Percentiles rank a stretch among this genome's conserved stretches.
Conservation (phyloP, 1,140 invertebrate genomes). For the Cataglyphis hispanica region DNA sequence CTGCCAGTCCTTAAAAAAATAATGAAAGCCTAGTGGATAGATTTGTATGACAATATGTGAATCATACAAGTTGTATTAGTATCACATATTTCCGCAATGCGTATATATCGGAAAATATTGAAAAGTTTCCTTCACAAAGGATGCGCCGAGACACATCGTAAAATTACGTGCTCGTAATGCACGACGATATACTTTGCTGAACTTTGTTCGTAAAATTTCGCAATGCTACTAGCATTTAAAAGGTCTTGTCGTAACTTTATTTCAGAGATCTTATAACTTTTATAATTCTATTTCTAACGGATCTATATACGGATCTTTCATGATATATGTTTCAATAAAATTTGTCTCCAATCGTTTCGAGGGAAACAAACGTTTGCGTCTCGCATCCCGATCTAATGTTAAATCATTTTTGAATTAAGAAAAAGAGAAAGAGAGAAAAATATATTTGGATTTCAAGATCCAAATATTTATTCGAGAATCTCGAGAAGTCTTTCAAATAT, state of each 20-base stretch:
- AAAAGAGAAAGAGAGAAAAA: not conserved
- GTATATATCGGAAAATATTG: conserved; percentile 34
- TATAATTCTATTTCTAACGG: conserved; percentile 12
- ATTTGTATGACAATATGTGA: conserved; percentile 34
- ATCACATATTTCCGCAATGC: conserved; percentile 20
- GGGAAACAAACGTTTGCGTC: not conserved
- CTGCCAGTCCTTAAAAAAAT: not conserved
- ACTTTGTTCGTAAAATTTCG: conserved; percentile 51
- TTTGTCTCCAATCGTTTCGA: not conserved
- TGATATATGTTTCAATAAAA: not conserved
- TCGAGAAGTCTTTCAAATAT: not conserved
- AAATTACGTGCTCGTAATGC: not conserved
- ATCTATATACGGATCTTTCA: not conserved
- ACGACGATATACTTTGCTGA: not conserved
- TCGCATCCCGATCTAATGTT: not conserved
- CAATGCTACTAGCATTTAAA: conserved; percentile 44
- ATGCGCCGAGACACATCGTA: conserved; percentile 32
- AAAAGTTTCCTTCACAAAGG: conserved; percentile 41
- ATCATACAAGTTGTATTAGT: conserved; percentile 49
- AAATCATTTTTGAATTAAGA: not conserved
- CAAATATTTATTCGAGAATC: conserved; percentile 23
- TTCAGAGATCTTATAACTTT: not conserved
- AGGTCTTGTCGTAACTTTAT: conserved; percentile 21
- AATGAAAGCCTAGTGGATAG: not conserved
- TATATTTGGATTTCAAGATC: not conserved